Conservation (phyloP, 2,113 vertebrate genomes). For the Pyxicephalus adspersus region DNA sequence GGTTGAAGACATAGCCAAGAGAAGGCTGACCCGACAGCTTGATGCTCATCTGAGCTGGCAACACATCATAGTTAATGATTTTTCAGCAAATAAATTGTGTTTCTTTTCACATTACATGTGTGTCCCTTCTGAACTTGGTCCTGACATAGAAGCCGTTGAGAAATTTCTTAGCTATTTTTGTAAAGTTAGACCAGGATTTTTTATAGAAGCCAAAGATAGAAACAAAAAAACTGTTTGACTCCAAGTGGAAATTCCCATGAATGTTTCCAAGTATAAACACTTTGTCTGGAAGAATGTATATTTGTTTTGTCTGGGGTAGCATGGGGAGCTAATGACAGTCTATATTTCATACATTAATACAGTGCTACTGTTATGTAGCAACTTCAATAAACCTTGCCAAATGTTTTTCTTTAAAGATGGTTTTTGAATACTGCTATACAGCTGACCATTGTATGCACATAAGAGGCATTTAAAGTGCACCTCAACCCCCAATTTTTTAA, state of each 20-base stretch:
- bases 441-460: too few species aligned
- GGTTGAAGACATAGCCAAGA: constrained; percentile 1
- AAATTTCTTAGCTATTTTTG: constrained; percentile 10
- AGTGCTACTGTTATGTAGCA: too few species aligned
- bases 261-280: constrained; percentile 12
- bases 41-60: constrained; percentile 25
- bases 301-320: background rate
- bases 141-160: background rate
- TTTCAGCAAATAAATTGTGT: constrained; percentile 16
- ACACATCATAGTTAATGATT: constrained; percentile 14
- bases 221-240: background rate
- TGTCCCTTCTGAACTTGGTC: background rate
- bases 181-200: constrained; percentile 8
- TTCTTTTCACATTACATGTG: background rate
- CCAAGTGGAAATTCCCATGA: constrained; percentile 23
- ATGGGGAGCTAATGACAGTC: too few species aligned
- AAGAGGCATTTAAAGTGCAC: too few species aligned
- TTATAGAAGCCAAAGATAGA: constrained; percentile 18
- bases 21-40: constrained; percentile 7
- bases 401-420: too few species aligned
- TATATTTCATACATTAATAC: too few species aligned
- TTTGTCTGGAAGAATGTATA: background rate
- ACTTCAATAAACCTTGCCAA: too few species aligned
- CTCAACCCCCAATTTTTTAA: too few species aligned
- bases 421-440: too few species aligned